phyloP scores from a whole-genome alignment of 2,888 invertebrate genomes.

The Napeogenes inachia region DNA sequence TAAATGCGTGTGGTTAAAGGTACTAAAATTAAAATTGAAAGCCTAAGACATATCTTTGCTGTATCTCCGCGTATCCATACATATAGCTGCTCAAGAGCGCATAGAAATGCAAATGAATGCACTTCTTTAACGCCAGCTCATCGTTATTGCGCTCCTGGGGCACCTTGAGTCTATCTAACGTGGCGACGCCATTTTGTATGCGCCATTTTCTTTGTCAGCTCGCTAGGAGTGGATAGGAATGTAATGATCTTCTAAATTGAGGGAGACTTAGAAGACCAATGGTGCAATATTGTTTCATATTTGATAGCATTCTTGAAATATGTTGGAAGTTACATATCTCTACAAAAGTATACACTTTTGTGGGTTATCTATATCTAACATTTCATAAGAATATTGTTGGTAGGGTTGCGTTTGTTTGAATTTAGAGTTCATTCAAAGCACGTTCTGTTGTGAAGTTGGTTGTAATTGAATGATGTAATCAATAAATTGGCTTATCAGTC shows the following conservation, averaged over 20 bases:
- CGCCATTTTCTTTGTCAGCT: constrained; percentile 29
- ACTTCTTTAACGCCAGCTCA: constrained; percentile 51
- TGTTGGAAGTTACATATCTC: too few species aligned
- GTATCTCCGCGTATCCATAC: neutral
- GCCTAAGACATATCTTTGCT: neutral
- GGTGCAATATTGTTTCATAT: neutral
- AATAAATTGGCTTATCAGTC: constrained; percentile 36
- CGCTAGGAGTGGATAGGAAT: constrained; percentile 17
- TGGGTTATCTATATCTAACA: too few species aligned
- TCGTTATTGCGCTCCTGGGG: constrained; percentile 51
- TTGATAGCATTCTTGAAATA: neutral
- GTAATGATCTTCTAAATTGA: constrained; percentile 20
- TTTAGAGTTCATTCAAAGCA: constrained; percentile 12
- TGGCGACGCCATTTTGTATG: constrained; percentile 24
- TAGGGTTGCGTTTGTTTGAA: too few species aligned
- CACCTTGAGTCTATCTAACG: constrained; percentile 35
- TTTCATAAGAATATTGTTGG: too few species aligned
- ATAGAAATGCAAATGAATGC: constrained; percentile 59
- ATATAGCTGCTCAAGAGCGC: constrained; percentile 29
- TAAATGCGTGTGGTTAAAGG: neutral
- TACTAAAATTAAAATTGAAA: neutral
- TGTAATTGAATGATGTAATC: constrained; percentile 36
- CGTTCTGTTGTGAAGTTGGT: constrained; percentile 20
- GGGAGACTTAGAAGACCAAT: constrained; percentile 10
- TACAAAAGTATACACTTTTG: too few species aligned